Evolutionary conservation across 92 coral and sea anemone species (phyloP), one percentile per base, ranked within the genome.

Genomic region (Epizoanthus scotinus): DNA sequence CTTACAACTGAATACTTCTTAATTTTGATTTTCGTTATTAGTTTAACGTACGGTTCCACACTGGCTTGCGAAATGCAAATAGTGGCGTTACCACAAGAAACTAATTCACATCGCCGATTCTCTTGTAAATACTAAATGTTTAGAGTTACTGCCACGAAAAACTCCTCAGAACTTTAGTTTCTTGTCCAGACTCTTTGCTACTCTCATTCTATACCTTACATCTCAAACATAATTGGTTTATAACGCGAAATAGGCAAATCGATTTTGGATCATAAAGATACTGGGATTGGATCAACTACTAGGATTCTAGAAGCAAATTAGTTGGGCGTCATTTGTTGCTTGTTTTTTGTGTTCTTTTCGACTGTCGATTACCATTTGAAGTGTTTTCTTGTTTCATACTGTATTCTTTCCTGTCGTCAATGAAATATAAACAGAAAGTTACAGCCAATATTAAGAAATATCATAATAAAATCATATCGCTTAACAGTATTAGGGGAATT

Each of bases 181-280:
- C 14, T 57, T 47, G 52, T 47, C 52, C 15, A 59, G 17, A 3
- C 24, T 50, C 8, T 44, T 36, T 13, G 13, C 19, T 58, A 29
- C n/a, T 34, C 31, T 12, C 26, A 58, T 60, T 13, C 67, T 24
- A 63, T 58, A 3, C 18, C 40, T 58, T 40, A 75, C 38, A 75
- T 59, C 68, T 58, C 81, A 60, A 59, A 59, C 20, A 10, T 75
- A 75, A 75, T 75, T 75, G 81, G 67, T 75, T 59, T 75, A 57
- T 59, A 40, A 58, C 63, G 47, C 56, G 81, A 59, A 73, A 36
- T 59, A 40, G 61, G 68, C 81, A 21, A 38, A 75, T 34, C 13
- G 44, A 38, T 60, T 50, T 38, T 29, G 61, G 59, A 55, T 21
- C 27, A 6, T 9, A 9, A 47, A 13, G 52, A 47, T 14, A 47